Percentiles rank a stretch among this genome's conserved stretches.
Conservation (phyloP, 1,140 invertebrate genomes). For the Micrasema longulum region DNA sequence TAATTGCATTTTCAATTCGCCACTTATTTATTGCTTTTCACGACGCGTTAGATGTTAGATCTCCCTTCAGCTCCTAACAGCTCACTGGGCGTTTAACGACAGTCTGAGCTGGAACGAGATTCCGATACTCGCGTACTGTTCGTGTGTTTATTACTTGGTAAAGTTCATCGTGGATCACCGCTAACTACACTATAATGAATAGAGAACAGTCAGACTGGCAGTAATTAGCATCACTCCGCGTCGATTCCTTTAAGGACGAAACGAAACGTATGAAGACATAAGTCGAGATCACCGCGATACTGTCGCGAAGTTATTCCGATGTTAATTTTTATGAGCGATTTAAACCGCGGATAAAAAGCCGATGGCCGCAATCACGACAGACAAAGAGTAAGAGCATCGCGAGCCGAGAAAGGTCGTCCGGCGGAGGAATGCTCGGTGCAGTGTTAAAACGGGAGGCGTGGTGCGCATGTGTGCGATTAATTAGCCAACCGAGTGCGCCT, state of each 20-base stretch:
- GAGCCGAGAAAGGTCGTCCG: slow-evolving; percentile 1
- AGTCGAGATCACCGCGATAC: not conserved
- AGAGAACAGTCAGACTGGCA: too few species aligned
- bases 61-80: not conserved
- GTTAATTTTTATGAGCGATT: slow-evolving; percentile 45
- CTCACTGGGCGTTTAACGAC: too few species aligned
- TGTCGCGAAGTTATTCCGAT: slow-evolving; percentile 44
- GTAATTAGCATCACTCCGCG: too few species aligned
- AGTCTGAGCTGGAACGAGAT: too few species aligned
- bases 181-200: too few species aligned
- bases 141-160: not conserved
- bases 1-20: slow-evolving; percentile 50
- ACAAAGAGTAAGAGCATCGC: slow-evolving; percentile 23
- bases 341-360: slow-evolving; percentile 32
- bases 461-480: slow-evolving; percentile 52
- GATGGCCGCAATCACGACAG: slow-evolving; percentile 1
- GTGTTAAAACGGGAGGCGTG: slow-evolving; percentile 53
- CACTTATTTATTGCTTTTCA: slow-evolving; percentile 40
- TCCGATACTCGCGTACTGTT: too few species aligned
- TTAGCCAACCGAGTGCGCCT: slow-evolving; percentile 43
- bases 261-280: not conserved
- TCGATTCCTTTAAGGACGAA: not conserved
- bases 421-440: slow-evolving; percentile 10
- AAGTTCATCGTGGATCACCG: too few species aligned
- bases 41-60: slow-evolving; percentile 15